These are phyloP conservation scores for Herpailurus yagouaroundi DNA, from an alignment of 2,113 vertebrate genomes.

Conservation along the genomic window DNA sequence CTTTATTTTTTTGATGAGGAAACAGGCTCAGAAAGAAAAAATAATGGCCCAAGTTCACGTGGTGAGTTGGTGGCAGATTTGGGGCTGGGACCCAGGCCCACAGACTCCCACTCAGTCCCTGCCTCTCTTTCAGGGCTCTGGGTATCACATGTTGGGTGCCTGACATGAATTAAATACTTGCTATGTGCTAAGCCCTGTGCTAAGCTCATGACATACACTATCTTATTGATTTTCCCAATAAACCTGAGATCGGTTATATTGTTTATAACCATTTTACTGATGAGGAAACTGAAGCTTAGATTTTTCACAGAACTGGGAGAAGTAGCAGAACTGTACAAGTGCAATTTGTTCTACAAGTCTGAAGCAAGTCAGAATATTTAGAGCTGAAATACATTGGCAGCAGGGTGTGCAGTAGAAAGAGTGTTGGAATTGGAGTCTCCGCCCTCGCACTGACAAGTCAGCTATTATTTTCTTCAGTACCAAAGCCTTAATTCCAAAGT, in stretches of 20 bases:
- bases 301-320: background rate
- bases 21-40: background rate
- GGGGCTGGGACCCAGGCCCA: background rate
- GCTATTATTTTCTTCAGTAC: background rate
- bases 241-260: background rate
- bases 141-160: background rate
- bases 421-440: background rate
- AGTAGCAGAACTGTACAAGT: background rate
- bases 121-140: background rate
- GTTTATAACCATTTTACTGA: conserved; percentile 32
- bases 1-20: background rate
- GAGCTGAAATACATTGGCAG: background rate
- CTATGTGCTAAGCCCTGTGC: background rate
- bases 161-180: background rate
- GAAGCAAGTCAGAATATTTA: background rate
- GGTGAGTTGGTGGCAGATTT: background rate
- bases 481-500: conserved; percentile 19
- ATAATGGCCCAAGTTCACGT: background rate
- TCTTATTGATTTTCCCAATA: background rate
- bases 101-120: background rate
- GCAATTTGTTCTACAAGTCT: background rate
- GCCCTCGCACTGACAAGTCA: background rate
- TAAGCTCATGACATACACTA: background rate
- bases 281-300: conserved; percentile 27
- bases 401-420: background rate